Evolutionary conservation across 2,797 vertebrate genomes (phyloP), one percentile per base, ranked within the genome.

Genomic region (Gastrophryne carolinensis): DNA sequence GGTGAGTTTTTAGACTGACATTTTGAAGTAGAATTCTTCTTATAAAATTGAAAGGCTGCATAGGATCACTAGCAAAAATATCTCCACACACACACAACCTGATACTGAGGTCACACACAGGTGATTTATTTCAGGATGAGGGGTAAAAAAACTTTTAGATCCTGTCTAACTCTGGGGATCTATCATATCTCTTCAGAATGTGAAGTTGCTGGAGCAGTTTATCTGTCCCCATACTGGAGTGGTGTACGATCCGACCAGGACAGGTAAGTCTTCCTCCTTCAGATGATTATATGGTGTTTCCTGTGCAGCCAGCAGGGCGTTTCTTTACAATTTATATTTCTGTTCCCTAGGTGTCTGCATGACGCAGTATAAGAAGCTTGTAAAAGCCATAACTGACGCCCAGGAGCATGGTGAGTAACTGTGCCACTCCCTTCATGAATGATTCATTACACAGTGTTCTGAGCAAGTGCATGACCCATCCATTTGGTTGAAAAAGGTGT

Each of bases 181-280:
- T 24, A 1, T 32, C 39, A 37, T 1, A 30, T 72, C 2, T 37
- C 54, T 75, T 0, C 80, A 98, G 96, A 98, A 98, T 0, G 91
- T 97, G 58, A 95, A 94, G 73, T 82, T 98, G 39, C 81, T 98
- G 81, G 85, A 94, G 73, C 96, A 98, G 85, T 98, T 98, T 65
- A 86, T 98, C 19, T 92, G 90, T 27, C 90, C 93, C 1, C 81
- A 97, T 53, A 91, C 92, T 0, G 94, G 94, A 0, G 23, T 81
- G n/a, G 56, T 94, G 32, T 91, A 91, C 26, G 93, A 97, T 47
- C 85, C 94, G 24, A 94, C 90, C 1, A 87, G 66, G 27, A 98
- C 96, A 57, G 96, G 96, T 97, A 71, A 82, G 66, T 49, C 8
- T 41, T 0, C 12, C 10, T 30, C 5, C 11, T 39, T 13, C 2